These are phyloP conservation scores for Barypeithes pellucidus DNA, from an alignment of 2,888 invertebrate genomes.

Conservation along the genomic window DNA sequence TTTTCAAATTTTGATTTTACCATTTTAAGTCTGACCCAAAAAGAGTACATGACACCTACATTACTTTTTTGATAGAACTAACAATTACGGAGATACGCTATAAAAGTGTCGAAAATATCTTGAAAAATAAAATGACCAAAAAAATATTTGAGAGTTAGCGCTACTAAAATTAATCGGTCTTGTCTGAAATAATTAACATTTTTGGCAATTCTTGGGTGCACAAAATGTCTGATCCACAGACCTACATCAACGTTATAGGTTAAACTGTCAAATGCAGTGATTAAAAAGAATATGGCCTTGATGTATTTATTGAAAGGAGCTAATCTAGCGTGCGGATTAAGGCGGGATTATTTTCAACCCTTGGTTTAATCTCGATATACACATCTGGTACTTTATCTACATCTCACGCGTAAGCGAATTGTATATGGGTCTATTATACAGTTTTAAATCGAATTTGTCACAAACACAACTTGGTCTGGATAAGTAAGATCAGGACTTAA, in stretches of 20 bases:
- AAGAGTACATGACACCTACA: no score
- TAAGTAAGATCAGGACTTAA: slow-evolving; percentile 58
- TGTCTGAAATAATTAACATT: no score
- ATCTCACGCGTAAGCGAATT: slow-evolving; percentile 44
- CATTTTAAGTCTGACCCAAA: no score
- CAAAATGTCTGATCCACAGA: slow-evolving; percentile 50
- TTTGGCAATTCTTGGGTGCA: slow-evolving; percentile 3
- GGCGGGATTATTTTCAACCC: slow-evolving; percentile 63
- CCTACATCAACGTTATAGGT: slow-evolving; percentile 60
- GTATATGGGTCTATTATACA: slow-evolving; percentile 44
- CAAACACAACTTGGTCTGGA: slow-evolving; percentile 55
- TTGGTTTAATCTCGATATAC: slow-evolving; percentile 57
- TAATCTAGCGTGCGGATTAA: slow-evolving; percentile 64
- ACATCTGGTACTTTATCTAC: slow-evolving; percentile 58
- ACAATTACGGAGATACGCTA: no score
- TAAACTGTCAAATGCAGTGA: slow-evolving; percentile 63
- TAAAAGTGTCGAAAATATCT: no score
- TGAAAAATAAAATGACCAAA: no score
- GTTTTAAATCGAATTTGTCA: slow-evolving; percentile 52
- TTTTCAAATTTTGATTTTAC: no score
- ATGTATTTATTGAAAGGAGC: slow-evolving; percentile 58
- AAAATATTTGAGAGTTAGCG: no score
- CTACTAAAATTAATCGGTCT: no score
- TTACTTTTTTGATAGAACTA: no score
- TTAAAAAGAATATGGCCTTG: slow-evolving; percentile 54